Base-by-base conservation (phyloP, 2,888 invertebrate species). In the Tipula confusa region DNA sequence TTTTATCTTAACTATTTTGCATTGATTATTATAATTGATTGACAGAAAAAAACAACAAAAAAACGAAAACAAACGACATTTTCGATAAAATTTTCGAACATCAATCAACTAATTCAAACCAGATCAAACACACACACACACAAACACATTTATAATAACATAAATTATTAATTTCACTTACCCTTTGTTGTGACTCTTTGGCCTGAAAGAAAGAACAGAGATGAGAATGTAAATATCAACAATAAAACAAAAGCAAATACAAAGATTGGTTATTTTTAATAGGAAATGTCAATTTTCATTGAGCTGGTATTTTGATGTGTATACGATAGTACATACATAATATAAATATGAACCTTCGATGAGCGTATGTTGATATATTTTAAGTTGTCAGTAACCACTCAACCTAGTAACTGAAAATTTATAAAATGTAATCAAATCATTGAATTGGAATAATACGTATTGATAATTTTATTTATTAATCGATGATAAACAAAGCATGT, bases 161-260 rank as follows among this genome's bases (percentile, higher is more conserved):
- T 31, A 6, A 3, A 31, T 31, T 31, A 48, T 48, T n/a, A 64
- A 64, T 64, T 64, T 64, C n/a, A 64, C 64, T 64, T 24, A 64
- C 64, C 64, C 64, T 64, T 64, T 64, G 64, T 64, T 64, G 64
- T 64, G 64, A 64, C 64, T 64, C 64, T 64, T 64, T 64, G 64
- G 64, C 64, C 64, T 64, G 64, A 24, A 64, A 64, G 64, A 64
- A 64, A n/a, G n/a, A n/a, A 64, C 7, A 64, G 24, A 64, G 9
- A 64, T 18, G 64, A 64, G 64, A 64, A 64, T 24, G 24, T 64
- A 18, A 64, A 64, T 64, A 64, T 64, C 64, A 64, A 64, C 7
- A 64, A 64, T 64, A 64, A 18, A 64, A 43, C n/a, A 43, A 43
- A 43, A 43, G 6, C 43, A 43, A 43, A n/a, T n/a, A 43, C 9